phyloP scores from a whole-genome alignment of 2,797 vertebrate species.

The Megaceryle alcyon region DNA sequence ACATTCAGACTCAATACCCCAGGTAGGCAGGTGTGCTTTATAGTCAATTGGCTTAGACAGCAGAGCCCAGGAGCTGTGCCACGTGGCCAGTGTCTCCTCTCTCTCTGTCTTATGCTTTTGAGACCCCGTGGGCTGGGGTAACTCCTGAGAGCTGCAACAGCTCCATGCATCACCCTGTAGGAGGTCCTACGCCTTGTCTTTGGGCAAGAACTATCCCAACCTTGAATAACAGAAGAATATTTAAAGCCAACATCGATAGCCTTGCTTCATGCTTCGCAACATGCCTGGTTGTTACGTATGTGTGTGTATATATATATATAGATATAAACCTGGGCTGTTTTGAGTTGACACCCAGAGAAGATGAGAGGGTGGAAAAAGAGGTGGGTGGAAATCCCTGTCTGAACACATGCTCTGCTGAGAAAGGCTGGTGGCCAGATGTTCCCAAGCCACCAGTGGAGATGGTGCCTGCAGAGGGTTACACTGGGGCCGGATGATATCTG shows the following conservation, averaged over 20 bases:
- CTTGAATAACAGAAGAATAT: not conserved
- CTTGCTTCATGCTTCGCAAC: not conserved
- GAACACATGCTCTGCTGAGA: rapidly evolving
- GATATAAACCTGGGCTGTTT: not conserved
- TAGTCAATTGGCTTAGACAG: not conserved
- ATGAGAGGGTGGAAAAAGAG: not conserved
- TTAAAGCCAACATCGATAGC: not conserved
- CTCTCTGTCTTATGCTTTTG: not conserved
- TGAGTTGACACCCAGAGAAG: not conserved
- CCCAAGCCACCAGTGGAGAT: not conserved
- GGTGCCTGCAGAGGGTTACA: not conserved
- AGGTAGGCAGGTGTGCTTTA: not conserved
- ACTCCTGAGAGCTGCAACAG: not conserved
- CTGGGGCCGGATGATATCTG: not conserved
- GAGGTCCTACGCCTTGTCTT: not conserved
- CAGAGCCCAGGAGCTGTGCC: not conserved
- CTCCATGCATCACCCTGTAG: not conserved
- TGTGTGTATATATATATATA: not conserved
- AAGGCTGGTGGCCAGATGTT: not conserved
- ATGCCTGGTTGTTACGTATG: not conserved
- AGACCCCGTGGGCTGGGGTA: not conserved
- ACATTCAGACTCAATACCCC: not conserved
- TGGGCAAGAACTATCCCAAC: not conserved
- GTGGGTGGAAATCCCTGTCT: not conserved
- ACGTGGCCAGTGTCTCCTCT: rapidly evolving